Evolutionary conservation across 2,888 invertebrate genomes (phyloP).

Genomic region (Eupsilia transversa): DNA sequence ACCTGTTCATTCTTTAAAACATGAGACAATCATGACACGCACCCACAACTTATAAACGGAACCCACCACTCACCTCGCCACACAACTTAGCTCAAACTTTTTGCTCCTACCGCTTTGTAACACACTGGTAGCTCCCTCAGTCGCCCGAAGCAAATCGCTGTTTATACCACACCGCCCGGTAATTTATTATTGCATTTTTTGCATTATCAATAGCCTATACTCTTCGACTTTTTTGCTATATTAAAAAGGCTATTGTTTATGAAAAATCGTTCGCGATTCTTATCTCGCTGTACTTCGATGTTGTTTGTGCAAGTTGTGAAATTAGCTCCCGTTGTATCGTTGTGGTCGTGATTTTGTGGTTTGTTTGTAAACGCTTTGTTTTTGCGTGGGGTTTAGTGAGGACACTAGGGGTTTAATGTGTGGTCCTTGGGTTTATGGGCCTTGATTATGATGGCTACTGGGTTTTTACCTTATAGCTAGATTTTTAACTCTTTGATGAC

Average conservation of each 20-base stretch:
- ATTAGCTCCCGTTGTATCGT: conserved; percentile 63
- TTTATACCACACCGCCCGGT: conserved; percentile 88
- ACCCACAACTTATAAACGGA: too few species aligned
- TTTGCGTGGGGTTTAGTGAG: conserved; percentile 26
- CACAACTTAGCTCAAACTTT: conserved; percentile 64
- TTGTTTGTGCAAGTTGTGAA: conserved; percentile 70
- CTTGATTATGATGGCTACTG: background rate
- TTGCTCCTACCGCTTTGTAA: conserved; percentile 72
- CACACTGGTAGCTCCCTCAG: conserved; percentile 87
- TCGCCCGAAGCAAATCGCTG: conserved; percentile 89
- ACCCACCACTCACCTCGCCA: conserved; percentile 31
- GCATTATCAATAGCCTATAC: conserved; percentile 89
- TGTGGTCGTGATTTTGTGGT: conserved; percentile 42
- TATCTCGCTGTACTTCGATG: conserved; percentile 82
- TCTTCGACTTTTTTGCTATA: conserved; percentile 87
- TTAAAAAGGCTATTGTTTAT: conserved; percentile 90
- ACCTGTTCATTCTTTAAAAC: too few species aligned
- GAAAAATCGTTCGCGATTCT: conserved; percentile 87
- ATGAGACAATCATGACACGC: too few species aligned
- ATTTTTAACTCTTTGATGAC: background rate
- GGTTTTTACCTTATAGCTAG: background rate
- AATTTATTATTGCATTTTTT: conserved; percentile 91
- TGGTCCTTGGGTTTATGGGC: conserved; percentile 9
- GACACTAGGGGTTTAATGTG: conserved; percentile 17
- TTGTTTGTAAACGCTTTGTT: conserved; percentile 43